These are phyloP conservation scores for Coendou prehensilis DNA, from an alignment of 2,797 vertebrate genomes.

Conservation along the genomic window DNA sequence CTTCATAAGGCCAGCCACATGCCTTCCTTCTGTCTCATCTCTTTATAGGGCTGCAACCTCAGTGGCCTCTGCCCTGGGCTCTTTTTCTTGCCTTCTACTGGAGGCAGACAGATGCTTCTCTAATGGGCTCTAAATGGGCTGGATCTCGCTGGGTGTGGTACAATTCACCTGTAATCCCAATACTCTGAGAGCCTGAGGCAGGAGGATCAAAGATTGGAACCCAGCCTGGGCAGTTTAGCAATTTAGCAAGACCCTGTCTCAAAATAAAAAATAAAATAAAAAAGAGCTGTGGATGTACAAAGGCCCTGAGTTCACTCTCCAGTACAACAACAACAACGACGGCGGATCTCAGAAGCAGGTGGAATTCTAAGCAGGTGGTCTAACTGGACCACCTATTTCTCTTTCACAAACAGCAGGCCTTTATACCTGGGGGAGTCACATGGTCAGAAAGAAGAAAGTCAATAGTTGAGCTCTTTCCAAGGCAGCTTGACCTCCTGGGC, in stretches of 20 bases:
- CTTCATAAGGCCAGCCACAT: background rate
- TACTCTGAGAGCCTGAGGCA: background rate
- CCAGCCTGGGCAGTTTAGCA: background rate
- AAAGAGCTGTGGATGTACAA: background rate
- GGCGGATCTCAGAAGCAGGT: background rate
- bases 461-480: background rate
- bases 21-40: background rate
- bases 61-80: background rate
- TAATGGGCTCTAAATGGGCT: background rate
- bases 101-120: background rate
- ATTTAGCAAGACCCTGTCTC: background rate
- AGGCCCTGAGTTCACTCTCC: background rate
- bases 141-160: background rate
- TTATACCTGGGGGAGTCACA: background rate
- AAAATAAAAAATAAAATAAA: background rate
- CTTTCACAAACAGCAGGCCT: background rate
- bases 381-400: background rate
- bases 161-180: background rate
- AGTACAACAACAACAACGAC: background rate
- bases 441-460: conserved; percentile 43
- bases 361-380: background rate
- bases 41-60: background rate
- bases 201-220: background rate
- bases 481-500: background rate
- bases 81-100: conserved; percentile 8